A percentile compares a stretch with the other conserved stretches of the same genome.
Conservation (phyloP, 2,797 vertebrate species). For the Eulemur rubriventer region DNA sequence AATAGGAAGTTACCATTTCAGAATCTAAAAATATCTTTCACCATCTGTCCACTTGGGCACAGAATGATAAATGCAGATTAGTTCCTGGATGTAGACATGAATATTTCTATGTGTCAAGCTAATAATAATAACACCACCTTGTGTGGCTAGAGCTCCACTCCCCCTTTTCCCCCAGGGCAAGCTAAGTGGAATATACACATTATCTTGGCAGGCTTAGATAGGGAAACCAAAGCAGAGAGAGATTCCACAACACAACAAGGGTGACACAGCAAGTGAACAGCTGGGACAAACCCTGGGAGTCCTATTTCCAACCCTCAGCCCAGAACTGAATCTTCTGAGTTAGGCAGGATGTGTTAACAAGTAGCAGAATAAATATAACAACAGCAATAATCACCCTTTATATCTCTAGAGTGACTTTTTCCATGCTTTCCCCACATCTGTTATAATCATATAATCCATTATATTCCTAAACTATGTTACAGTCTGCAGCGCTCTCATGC, state of each 20-base stretch:
- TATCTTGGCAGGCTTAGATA: constrained; percentile 13
- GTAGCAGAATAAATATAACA: constrained; percentile 60
- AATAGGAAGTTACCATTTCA: constrained; percentile 82
- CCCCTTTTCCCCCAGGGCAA: not conserved
- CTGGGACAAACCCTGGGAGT: constrained; percentile 70
- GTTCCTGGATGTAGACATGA: constrained; percentile 80
- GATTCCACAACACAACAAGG: constrained; percentile 1
- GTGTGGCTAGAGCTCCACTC: not conserved
- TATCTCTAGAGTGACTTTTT: constrained; percentile 20
- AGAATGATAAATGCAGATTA: constrained; percentile 79
- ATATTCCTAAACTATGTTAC: not conserved
- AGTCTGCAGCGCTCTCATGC: not conserved
- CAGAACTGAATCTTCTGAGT: constrained; percentile 52
- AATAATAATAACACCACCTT: constrained; percentile 73
- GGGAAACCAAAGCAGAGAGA: constrained; percentile 67
- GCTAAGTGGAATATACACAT: constrained; percentile 37
- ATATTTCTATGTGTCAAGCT: constrained; percentile 76
- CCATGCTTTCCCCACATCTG: not conserved
- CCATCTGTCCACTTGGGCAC: constrained; percentile 80
- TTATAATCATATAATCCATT: constrained; percentile 13
- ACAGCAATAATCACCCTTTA: constrained; percentile 11
- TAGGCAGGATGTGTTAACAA: constrained; percentile 50
- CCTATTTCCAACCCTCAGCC: constrained; percentile 56
- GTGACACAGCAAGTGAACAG: constrained; percentile 73
- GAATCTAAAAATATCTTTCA: constrained; percentile 79